Conservation (phyloP, 1,140 invertebrate genomes). For the Meloidogyne chitwoodi region DNA sequence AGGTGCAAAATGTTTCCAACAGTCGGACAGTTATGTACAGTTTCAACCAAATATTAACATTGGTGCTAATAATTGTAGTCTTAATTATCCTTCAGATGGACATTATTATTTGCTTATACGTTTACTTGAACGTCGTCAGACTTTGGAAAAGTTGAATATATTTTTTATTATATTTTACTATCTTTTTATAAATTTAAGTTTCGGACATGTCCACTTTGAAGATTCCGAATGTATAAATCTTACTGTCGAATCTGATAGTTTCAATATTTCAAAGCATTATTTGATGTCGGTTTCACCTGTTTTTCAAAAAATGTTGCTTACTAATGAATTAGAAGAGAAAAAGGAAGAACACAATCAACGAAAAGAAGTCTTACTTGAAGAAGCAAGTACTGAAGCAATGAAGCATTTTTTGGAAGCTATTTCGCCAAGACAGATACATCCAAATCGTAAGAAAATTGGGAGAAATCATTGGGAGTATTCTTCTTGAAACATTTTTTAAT, state of each 20-base stretch:
- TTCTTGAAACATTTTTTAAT: not conserved
- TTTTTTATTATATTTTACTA: not conserved
- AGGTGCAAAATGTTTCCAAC: slow-evolving; percentile 2
- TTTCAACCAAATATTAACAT: not conserved
- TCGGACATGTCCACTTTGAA: not conserved
- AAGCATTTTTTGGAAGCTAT: slow-evolving; percentile 7
- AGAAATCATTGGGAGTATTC: too few relatives aligned
- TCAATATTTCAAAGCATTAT: slow-evolving; percentile 14
- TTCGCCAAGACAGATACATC: not conserved
- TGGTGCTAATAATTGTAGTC: not conserved
- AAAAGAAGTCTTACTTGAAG: slow-evolving; percentile 8
- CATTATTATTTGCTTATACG: slow-evolving; percentile 10
- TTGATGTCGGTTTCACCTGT: slow-evolving; percentile 14
- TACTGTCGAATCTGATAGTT: not conserved
- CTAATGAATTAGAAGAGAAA: not conserved
- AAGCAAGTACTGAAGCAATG: not conserved
- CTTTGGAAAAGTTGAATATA: not conserved
- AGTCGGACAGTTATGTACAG: not conserved
- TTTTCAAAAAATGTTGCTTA: slow-evolving; percentile 25
- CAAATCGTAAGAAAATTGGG: not conserved
- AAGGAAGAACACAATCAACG: slow-evolving; percentile 1
- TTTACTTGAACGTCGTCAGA: slow-evolving; percentile 2
- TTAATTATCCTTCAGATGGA: not conserved
- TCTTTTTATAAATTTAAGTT: not conserved
- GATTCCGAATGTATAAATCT: not conserved